Conservation (phyloP, 2,888 invertebrate genomes). For the Drosophila meridionalis region DNA sequence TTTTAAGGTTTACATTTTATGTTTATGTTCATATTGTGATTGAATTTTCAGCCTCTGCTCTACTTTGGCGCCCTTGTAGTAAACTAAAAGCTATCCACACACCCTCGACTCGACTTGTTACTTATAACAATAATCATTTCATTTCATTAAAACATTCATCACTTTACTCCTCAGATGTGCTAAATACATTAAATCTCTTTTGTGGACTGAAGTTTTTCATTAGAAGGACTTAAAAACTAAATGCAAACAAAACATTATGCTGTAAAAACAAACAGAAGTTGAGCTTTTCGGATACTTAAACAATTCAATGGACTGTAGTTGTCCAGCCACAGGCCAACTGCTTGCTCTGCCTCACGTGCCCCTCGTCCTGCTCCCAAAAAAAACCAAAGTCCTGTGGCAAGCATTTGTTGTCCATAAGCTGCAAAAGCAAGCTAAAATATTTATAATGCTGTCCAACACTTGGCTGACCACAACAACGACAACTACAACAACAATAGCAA, state of each 20-base stretch:
- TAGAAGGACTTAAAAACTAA: constrained; percentile 38
- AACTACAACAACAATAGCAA: constrained; percentile 19
- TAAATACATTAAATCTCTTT: constrained; percentile 33
- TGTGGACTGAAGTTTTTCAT: constrained; percentile 41
- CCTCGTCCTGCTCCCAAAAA: not conserved
- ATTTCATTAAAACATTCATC: constrained; percentile 6
- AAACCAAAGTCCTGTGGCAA: constrained; percentile 25
- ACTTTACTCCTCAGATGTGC: constrained; percentile 11
- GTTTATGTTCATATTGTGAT: too few relatives aligned
- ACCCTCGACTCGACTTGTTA: not conserved
- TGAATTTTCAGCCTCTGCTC: too few relatives aligned
- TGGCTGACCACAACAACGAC: constrained; percentile 68
- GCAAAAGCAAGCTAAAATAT: constrained; percentile 72
- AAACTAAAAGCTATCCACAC: too few relatives aligned
- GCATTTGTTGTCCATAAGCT: constrained; percentile 63
- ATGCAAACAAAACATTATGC: constrained; percentile 36
- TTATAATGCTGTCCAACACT: constrained; percentile 78
- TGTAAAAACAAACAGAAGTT: constrained; percentile 43
- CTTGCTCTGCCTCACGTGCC: not conserved
- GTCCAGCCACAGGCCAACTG: constrained; percentile 16
- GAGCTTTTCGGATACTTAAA: constrained; percentile 61
- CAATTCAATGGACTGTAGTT: constrained; percentile 70
- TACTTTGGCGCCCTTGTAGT: too few relatives aligned
- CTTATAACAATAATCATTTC: not conserved
- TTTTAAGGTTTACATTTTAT: too few relatives aligned